Conservation (phyloP, 1,140 invertebrate genomes). For the Eubasilissa regina region DNA sequence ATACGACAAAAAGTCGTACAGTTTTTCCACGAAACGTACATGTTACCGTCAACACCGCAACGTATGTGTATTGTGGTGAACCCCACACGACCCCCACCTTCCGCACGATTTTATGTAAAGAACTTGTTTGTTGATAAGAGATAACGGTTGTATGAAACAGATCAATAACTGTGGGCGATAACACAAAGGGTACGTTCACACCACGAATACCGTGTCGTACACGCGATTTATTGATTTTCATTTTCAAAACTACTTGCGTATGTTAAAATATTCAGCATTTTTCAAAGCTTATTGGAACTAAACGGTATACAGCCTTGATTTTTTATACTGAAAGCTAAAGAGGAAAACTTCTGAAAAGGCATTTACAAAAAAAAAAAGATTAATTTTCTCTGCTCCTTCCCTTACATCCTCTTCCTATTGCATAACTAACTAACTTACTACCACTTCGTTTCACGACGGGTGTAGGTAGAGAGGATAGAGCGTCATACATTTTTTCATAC, state of each 20-base stretch:
- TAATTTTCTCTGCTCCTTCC: too few species aligned
- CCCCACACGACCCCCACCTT: neutral
- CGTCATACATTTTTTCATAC: too few species aligned
- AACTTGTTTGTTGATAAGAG: constrained; percentile 23
- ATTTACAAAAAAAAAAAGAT: too few species aligned
- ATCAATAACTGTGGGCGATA: constrained; percentile 26
- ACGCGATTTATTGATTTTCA: constrained; percentile 16
- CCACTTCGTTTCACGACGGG: too few species aligned
- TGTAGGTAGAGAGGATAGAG: too few species aligned
- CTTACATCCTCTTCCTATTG: too few species aligned
- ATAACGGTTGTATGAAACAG: constrained; percentile 4
- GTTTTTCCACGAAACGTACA: neutral
- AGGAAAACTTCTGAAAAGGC: too few species aligned
- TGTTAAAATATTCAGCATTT: too few species aligned
- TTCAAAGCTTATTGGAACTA: too few species aligned
- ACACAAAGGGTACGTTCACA: constrained; percentile 9
- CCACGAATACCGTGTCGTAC: neutral
- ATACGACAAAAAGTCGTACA: neutral
- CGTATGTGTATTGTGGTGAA: neutral
- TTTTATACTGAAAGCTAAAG: too few species aligned
- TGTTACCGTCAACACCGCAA: neutral
- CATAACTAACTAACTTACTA: too few species aligned
- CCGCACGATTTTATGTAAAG: neutral
- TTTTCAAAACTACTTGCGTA: neutral
- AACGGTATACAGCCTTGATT: too few species aligned